Evolutionary conservation across 2,797 vertebrate species (phyloP).

Genomic region (Oreochromis grahami): DNA sequence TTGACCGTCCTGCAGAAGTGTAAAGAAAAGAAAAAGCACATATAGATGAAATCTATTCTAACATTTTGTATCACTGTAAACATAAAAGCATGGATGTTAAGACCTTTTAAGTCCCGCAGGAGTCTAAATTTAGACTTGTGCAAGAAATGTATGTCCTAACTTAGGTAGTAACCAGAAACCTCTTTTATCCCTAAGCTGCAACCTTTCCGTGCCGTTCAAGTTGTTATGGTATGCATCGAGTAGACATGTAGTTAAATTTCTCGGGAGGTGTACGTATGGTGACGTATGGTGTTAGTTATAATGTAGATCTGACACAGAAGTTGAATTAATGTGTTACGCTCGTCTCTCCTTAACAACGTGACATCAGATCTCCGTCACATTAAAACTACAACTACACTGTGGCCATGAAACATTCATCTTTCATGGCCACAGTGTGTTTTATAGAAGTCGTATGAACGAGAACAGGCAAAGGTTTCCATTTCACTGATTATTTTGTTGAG

Average conservation of each 20-base stretch:
- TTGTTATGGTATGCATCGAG: background rate
- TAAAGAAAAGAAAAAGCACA: background rate
- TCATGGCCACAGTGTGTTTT: background rate
- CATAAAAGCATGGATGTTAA: background rate
- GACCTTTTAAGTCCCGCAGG: background rate
- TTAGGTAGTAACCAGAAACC: background rate
- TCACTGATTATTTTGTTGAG: background rate
- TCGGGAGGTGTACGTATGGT: background rate
- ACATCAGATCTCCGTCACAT: fast-evolving
- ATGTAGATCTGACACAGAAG: background rate
- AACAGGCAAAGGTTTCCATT: background rate
- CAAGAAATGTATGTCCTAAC: background rate
- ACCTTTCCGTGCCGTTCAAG: background rate
- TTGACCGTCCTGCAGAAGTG: background rate
- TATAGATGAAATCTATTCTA: background rate
- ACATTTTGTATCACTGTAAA: background rate
- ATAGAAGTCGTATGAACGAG: fast-evolving
- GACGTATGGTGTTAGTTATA: background rate
- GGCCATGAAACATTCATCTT: background rate
- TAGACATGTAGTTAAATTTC: background rate
- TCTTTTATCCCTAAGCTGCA: background rate
- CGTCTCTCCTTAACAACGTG: background rate
- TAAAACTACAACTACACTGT: background rate
- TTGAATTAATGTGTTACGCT: background rate
- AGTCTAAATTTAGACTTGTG: background rate